Evolutionary conservation across 1,140 invertebrate species (phyloP).

Genomic region (Zaprionus lachaisei): DNA sequence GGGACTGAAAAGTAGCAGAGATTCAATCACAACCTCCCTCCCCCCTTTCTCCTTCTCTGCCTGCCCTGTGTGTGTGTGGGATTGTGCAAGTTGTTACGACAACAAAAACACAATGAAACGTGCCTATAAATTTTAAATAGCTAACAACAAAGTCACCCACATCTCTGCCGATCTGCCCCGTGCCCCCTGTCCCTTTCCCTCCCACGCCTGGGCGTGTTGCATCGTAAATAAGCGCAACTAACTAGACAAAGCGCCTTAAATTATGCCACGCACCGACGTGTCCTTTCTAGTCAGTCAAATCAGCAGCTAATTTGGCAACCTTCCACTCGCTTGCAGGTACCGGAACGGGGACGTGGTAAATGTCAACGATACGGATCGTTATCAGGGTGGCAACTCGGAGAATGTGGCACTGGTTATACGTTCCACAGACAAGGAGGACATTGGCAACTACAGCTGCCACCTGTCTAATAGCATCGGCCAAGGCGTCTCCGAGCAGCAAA

Average conservation of each 20-base stretch:
- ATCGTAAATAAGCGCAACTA: slow-evolving; percentile 45
- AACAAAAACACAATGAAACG: slow-evolving; percentile 56
- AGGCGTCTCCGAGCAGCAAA: slow-evolving; percentile 87
- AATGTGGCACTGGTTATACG: slow-evolving; percentile 91
- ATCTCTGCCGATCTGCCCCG: background rate
- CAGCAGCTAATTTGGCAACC: slow-evolving; percentile 23
- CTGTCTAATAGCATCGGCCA: slow-evolving; percentile 90
- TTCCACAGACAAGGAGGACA: slow-evolving; percentile 90
- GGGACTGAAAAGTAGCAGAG: slow-evolving; percentile 37
- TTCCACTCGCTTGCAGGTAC: slow-evolving; percentile 87
- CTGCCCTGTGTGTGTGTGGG: background rate
- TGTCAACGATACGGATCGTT: slow-evolving; percentile 88
- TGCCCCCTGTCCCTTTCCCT: background rate
- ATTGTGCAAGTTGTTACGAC: slow-evolving; percentile 52
- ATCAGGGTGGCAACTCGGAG: slow-evolving; percentile 90
- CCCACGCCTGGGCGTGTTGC: slow-evolving; percentile 14
- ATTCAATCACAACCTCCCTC: slow-evolving; percentile 30
- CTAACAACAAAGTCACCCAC: slow-evolving; percentile 16
- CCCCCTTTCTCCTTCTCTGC: background rate
- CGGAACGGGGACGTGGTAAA: slow-evolving; percentile 89
- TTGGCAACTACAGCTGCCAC: slow-evolving; percentile 92
- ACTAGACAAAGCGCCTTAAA: slow-evolving; percentile 36
- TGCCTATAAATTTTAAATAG: slow-evolving; percentile 65
- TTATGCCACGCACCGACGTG: slow-evolving; percentile 43
- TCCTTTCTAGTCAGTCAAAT: slow-evolving; percentile 6